Conservation (phyloP, 2,113 vertebrate species). For the Siniperca knerii region DNA sequence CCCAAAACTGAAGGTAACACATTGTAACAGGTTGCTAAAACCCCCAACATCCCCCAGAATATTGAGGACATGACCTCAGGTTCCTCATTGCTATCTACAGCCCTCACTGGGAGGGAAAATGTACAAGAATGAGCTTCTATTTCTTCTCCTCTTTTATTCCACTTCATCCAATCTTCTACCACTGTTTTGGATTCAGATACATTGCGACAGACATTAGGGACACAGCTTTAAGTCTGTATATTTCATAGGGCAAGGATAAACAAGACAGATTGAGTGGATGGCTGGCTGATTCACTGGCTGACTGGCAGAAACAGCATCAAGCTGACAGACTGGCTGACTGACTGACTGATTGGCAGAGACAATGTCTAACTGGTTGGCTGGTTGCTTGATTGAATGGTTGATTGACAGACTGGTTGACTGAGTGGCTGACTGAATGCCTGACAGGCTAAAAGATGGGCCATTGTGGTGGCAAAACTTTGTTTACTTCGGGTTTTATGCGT, state of each 20-base stretch:
- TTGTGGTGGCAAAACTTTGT: not conserved
- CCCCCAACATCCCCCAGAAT: not conserved
- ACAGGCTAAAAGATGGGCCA: not conserved
- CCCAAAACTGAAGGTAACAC: not conserved
- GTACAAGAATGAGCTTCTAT: not conserved
- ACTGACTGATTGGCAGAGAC: conserved; percentile 28
- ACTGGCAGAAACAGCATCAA: conserved; percentile 45
- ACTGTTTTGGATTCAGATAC: conserved; percentile 23
- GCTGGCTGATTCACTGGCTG: conserved; percentile 37
- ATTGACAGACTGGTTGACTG: conserved; percentile 14
- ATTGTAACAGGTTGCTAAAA: not conserved
- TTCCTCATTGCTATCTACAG: not conserved
- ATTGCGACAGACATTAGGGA: conserved; percentile 23
- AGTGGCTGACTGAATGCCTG: conserved; percentile 1
- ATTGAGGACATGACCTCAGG: not conserved
- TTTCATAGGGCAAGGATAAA: conserved; percentile 37
- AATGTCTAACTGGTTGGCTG: conserved; percentile 17
- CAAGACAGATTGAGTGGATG: conserved; percentile 43
- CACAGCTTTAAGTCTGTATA: conserved; percentile 37
- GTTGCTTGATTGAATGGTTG: conserved; percentile 21
- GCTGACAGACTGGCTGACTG: conserved; percentile 36
- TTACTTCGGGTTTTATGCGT: conserved; percentile 6
- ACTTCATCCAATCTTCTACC: conserved; percentile 5
- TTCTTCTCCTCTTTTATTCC: not conserved
- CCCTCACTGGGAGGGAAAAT: not conserved